Percentiles rank a stretch among this genome's conserved stretches.
These are phyloP conservation scores for Dorcus hopei DNA, from an alignment of 2,888 invertebrate genomes.

Conservation along the genomic window DNA sequence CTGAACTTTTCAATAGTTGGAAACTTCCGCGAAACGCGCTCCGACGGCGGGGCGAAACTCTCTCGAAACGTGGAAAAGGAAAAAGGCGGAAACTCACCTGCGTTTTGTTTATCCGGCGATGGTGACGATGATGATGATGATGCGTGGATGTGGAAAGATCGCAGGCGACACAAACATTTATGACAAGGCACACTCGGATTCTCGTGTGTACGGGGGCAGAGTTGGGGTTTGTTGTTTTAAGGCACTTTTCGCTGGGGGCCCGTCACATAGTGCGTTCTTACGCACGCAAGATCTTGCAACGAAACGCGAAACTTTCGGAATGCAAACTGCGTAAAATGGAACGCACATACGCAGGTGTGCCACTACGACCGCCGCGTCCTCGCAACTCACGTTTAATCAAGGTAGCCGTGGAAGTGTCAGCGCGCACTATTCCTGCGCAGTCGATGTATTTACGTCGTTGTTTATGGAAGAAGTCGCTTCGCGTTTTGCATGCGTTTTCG, in stretches of 20 bases:
- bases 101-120: constrained; percentile 28
- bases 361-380: constrained; percentile 29
- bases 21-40: constrained; percentile 33
- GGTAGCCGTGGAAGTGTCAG: constrained; percentile 18
- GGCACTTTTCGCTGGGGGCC: constrained; percentile 18
- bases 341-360: constrained; percentile 26
- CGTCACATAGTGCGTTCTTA: constrained; percentile 11
- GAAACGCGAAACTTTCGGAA: constrained; percentile 11
- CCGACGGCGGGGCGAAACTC: constrained; percentile 16
- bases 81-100: constrained; percentile 32
- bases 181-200: constrained; percentile 4
- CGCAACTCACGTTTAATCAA: constrained; percentile 29
- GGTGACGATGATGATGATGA: no score
- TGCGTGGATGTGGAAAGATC: constrained; percentile 29
- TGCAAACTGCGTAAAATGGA: constrained; percentile 13
- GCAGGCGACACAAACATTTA: constrained; percentile 24
- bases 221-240: constrained; percentile 5
- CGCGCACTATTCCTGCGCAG: constrained; percentile 17
- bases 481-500: background rate
- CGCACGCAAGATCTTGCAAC: constrained; percentile 2
- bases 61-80: background rate
- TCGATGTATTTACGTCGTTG: constrained; percentile 1
- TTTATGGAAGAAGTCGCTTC: background rate
- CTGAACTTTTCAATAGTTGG: constrained; percentile 34
- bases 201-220: background rate